Percentiles rank a stretch among this genome's conserved stretches.
phyloP scores from a whole-genome alignment of 2,888 invertebrate genomes.

The Endomychus coccineus region DNA sequence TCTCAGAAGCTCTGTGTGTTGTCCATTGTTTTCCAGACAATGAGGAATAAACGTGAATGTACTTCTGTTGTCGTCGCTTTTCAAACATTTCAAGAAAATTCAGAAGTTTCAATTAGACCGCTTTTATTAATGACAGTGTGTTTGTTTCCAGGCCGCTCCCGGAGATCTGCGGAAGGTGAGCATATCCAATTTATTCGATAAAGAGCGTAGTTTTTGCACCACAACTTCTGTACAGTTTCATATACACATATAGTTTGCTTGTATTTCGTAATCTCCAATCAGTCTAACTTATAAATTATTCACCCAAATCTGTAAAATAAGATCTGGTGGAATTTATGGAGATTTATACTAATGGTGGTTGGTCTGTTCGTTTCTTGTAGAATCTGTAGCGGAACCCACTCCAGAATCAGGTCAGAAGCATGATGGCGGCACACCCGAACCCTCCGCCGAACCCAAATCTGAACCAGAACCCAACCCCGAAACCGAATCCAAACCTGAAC shows the following conservation, averaged over 20 bases:
- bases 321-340: not conserved
- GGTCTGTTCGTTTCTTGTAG: constrained; percentile 34
- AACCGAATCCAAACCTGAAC: constrained; percentile 36
- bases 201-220: constrained; percentile 16
- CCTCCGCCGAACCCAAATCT: constrained; percentile 34
- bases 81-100: too few relatives aligned
- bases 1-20: too few relatives aligned
- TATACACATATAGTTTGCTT: constrained; percentile 11
- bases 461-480: constrained; percentile 41
- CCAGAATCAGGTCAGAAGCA: constrained; percentile 41
- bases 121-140: too few relatives aligned
- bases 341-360: constrained; percentile 32
- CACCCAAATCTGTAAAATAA: not conserved
- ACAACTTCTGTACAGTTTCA: constrained; percentile 15
- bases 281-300: constrained; percentile 7
- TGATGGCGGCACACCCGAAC: constrained; percentile 43
- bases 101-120: too few relatives aligned
- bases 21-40: too few relatives aligned
- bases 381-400: constrained; percentile 33
- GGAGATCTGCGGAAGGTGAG: constrained; percentile 11
- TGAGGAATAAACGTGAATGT: too few relatives aligned
- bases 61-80: too few relatives aligned
- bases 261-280: constrained; percentile 6
- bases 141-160: constrained; percentile 7
- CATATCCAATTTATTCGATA: not conserved